Evolutionary conservation across 2,888 invertebrate genomes (phyloP), one percentile per base, ranked within the genome.

Genomic region (Amphipyra berbera): DNA sequence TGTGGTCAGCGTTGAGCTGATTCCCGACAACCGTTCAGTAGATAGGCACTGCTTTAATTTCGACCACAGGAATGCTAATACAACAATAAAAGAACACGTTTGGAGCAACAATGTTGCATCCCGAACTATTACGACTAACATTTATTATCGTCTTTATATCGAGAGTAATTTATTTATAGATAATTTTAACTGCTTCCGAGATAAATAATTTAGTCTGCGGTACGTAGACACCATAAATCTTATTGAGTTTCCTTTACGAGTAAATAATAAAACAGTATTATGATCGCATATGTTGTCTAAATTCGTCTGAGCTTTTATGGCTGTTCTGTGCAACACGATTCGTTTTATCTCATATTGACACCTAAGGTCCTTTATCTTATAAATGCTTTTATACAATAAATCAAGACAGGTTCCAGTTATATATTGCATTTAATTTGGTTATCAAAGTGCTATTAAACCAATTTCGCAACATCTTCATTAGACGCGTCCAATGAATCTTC

Each of bases 161-260:
- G 75, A 71, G 70, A 71, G 66, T 78, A 79, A 80, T 78, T 75
- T 83, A 84, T 80, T 76, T 75, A 79, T 74, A 82, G 78, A 81
- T 76, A 75, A 81, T 74, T 79, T 83, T 84, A 78, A 84, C 77
- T 67, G 77, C 78, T 83, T 83, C 82, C 81, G 79, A 84, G 81
- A 84, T 82, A 79, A 82, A 83, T 82, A 73, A 79, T 77, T 79
- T 81, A 81, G 76, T 68, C 69, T 74, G 67, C 76, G 13, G 65
- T 70, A 64, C 59, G 69, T 76, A 82, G 76, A 71, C 73, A 71
- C 65, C 74, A 70, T 84, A 83, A 84, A 83, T 84, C 79, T 76
- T 68, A 62, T 63, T 76, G 64, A 76, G 79, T 81, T 79, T 78
- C 78, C 79, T 83, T 78, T 75, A 71, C 61, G 56, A 76, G 65